Evolutionary conservation across 2,113 vertebrate species (phyloP).

Genomic region (Axis porcinus): DNA sequence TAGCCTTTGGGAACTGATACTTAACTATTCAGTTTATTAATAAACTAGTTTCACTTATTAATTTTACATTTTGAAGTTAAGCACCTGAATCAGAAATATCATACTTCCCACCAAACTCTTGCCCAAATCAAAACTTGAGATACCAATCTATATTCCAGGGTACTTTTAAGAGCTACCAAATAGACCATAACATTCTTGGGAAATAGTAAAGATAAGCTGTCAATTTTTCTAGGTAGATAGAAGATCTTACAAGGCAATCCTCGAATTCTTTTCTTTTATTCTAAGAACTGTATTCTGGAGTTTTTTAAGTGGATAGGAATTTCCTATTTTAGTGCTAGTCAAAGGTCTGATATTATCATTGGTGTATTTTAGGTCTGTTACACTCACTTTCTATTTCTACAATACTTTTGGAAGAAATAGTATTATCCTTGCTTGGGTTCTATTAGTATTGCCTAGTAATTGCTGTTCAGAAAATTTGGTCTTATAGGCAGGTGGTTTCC

Average conservation of each 20-base stretch:
- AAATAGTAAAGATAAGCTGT: neutral
- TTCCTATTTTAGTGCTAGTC: neutral
- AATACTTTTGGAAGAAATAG: neutral
- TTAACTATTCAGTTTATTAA: constrained; percentile 34
- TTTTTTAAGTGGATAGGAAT: neutral
- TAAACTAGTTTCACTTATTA: neutral
- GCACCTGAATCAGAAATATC: neutral
- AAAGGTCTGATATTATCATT: neutral
- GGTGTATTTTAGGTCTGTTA: neutral
- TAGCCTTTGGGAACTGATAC: neutral
- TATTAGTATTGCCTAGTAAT: neutral
- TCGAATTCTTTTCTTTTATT: neutral
- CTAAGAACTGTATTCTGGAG: neutral
- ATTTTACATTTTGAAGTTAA: constrained; percentile 37
- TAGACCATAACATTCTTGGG: constrained; percentile 1
- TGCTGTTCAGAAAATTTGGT: constrained; percentile 3
- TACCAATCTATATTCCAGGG: neutral
- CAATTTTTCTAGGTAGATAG: neutral
- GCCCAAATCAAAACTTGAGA: neutral
- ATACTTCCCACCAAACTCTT: neutral
- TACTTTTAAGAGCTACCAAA: constrained; percentile 10
- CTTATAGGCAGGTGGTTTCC: neutral
- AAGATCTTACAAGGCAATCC: neutral
- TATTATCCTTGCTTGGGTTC: neutral
- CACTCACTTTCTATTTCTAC: neutral